Conservation (phyloP, 2,888 invertebrate genomes). For the Drosophila mimetica region DNA sequence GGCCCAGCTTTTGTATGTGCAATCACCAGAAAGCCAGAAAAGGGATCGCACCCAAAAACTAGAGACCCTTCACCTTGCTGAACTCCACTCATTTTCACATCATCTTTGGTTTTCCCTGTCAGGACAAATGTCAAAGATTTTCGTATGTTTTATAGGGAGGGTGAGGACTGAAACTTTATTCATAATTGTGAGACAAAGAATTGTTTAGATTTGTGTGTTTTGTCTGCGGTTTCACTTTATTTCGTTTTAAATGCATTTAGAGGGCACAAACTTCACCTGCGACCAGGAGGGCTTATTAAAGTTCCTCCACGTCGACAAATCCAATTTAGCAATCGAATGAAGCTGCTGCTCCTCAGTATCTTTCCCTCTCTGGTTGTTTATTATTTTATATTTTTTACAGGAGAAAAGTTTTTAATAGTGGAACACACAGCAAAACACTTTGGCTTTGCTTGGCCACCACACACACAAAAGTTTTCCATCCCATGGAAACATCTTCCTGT, state of each 20-base stretch:
- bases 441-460: conserved; percentile 65
- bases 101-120: conserved; percentile 20
- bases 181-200: conserved; percentile 52
- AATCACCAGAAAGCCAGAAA: conserved; percentile 36
- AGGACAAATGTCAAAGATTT: conserved; percentile 34
- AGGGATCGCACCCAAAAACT: conserved; percentile 20
- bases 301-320: conserved; percentile 56
- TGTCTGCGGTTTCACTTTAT: conserved; percentile 13
- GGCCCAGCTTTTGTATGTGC: conserved; percentile 48
- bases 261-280: conserved; percentile 16
- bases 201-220: conserved; percentile 7
- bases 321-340: conserved; percentile 67
- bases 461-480: conserved; percentile 56
- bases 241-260: not conserved
- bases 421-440: conserved; percentile 46
- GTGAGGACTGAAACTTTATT: conserved; percentile 41
- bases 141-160: conserved; percentile 2
- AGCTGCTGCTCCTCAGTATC: conserved; percentile 16
- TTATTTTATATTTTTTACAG: conserved; percentile 10
- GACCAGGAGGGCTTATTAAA: conserved; percentile 40
- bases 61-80: conserved; percentile 9
- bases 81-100: conserved; percentile 36
- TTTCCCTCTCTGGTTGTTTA: conserved; percentile 17
- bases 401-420: conserved; percentile 74
- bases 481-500: conserved; percentile 28